These are phyloP conservation scores for Calephelis perditalis DNA, from an alignment of 2,888 invertebrate genomes.

Conservation along the genomic window DNA sequence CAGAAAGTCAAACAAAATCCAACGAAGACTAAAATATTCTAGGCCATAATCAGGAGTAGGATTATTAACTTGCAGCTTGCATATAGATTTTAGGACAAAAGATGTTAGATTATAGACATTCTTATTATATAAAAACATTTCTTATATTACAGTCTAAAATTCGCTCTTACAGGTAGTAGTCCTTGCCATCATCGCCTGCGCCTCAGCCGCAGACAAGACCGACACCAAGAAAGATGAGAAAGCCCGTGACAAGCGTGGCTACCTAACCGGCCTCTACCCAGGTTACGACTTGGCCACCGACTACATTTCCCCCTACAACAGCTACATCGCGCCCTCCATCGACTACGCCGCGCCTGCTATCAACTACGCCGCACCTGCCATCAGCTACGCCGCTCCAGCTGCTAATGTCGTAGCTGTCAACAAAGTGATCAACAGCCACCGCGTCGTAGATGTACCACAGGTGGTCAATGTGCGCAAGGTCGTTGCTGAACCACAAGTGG, in stretches of 20 bases:
- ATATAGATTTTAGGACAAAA: too few species aligned
- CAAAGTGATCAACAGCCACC: constrained; percentile 39
- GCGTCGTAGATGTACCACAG: constrained; percentile 38
- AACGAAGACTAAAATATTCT: too few species aligned
- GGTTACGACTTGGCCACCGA: constrained; percentile 20
- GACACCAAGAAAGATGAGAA: constrained; percentile 31
- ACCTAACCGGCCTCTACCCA: constrained; percentile 30
- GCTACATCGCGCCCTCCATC: constrained; percentile 19
- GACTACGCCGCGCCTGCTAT: constrained; percentile 22
- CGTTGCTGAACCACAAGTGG: constrained; percentile 48
- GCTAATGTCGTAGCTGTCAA: constrained; percentile 37
- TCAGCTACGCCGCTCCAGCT: constrained; percentile 27
- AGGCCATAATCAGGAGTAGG: too few species aligned
- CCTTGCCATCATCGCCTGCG: constrained; percentile 33
- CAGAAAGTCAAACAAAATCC: too few species aligned
- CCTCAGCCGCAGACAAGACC: background rate
- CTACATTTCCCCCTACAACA: background rate
- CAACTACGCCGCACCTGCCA: constrained; percentile 26
- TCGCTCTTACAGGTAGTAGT: constrained; percentile 27
- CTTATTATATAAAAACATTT: too few species aligned
- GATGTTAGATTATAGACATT: too few species aligned
- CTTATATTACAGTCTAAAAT: background rate
- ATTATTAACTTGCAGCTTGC: too few species aligned
- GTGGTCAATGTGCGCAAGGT: constrained; percentile 43
- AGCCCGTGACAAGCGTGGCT: constrained; percentile 44